These are phyloP conservation scores for Romanomermis culicivorax DNA, from an alignment of 2,888 invertebrate genomes.

Conservation along the genomic window DNA sequence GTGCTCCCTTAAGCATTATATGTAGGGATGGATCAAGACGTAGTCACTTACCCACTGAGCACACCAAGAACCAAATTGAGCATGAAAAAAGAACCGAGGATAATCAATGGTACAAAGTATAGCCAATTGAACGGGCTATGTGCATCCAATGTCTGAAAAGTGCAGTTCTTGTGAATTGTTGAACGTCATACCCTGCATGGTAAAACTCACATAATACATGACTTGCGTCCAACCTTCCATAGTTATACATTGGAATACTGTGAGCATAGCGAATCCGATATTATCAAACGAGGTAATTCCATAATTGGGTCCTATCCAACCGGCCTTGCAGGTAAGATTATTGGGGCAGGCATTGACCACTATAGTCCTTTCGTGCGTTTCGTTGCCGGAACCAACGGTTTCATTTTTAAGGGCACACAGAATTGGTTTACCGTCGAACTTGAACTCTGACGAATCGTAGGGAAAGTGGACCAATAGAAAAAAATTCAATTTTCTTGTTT, in stretches of 20 bases:
- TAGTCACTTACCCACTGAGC: conserved; percentile 96
- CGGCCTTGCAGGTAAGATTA: conserved; percentile 42
- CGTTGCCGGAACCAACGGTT: no score
- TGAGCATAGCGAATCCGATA: conserved; percentile 99
- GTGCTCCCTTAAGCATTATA: no score
- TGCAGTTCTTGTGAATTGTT: not conserved
- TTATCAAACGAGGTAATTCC: conserved; percentile 99
- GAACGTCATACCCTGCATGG: not conserved
- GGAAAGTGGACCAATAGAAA: not conserved
- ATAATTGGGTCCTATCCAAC: conserved; percentile 87
- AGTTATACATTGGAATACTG: conserved; percentile 99
- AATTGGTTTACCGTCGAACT: not conserved
- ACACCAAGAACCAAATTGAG: conserved; percentile 99
- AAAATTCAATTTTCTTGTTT: not conserved
- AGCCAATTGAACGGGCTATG: conserved; percentile 97
- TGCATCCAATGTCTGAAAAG: conserved; percentile 92
- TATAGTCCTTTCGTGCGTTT: no score
- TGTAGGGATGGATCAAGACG: no score
- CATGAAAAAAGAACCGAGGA: conserved; percentile 99
- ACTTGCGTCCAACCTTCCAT: conserved; percentile 99
- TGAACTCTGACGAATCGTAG: not conserved
- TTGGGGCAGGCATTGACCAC: not conserved
- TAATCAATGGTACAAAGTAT: conserved; percentile 99
- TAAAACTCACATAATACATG: conserved; percentile 77
- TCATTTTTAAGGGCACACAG: not conserved